phyloP scores from a whole-genome alignment of 1,140 invertebrate species.

The Carposina sasakii region DNA sequence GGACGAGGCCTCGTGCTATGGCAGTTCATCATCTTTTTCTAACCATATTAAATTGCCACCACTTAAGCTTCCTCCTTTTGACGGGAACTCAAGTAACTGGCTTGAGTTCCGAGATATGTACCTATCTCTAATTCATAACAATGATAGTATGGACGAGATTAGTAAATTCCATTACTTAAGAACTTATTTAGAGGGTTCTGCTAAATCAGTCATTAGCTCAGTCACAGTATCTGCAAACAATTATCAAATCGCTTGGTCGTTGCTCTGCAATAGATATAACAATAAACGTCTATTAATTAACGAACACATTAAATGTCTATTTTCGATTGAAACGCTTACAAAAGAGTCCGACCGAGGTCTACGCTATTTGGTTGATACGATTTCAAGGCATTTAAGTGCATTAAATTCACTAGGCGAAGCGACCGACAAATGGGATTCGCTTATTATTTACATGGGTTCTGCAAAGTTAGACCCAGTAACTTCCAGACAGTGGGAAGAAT shows the following conservation, averaged over 20 bases:
- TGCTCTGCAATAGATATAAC: slow-evolving; percentile 8
- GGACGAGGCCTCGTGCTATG: too few relatives aligned
- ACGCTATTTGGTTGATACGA: slow-evolving; percentile 4
- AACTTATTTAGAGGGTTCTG: neutral
- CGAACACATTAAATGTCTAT: slow-evolving; percentile 4
- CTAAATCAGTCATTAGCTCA: neutral
- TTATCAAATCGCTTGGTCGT: neutral
- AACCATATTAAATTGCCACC: slow-evolving; percentile 1
- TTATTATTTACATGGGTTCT: slow-evolving; percentile 8
- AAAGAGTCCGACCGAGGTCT: slow-evolving; percentile 1
- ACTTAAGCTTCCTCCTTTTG: slow-evolving; percentile 1
- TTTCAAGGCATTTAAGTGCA: slow-evolving; percentile 8
- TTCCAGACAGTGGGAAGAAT: slow-evolving; percentile 5
- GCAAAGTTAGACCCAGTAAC: slow-evolving; percentile 3
- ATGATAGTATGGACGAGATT: neutral
- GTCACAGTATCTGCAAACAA: neutral
- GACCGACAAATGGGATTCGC: slow-evolving; percentile 2
- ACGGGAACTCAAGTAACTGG: slow-evolving; percentile 3
- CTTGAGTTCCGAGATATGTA: slow-evolving; percentile 1
- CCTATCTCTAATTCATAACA: slow-evolving; percentile 6
- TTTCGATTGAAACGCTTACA: slow-evolving; percentile 1
- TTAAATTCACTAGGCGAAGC: slow-evolving; percentile 2
- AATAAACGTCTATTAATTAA: slow-evolving; percentile 7
- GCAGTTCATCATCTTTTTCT: neutral
- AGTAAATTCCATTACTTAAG: slow-evolving; percentile 6